Percentiles rank a stretch among this genome's conserved stretches.
These are phyloP conservation scores for Eulimnadia texana DNA, from an alignment of 1,140 invertebrate genomes.

Conservation along the genomic window DNA sequence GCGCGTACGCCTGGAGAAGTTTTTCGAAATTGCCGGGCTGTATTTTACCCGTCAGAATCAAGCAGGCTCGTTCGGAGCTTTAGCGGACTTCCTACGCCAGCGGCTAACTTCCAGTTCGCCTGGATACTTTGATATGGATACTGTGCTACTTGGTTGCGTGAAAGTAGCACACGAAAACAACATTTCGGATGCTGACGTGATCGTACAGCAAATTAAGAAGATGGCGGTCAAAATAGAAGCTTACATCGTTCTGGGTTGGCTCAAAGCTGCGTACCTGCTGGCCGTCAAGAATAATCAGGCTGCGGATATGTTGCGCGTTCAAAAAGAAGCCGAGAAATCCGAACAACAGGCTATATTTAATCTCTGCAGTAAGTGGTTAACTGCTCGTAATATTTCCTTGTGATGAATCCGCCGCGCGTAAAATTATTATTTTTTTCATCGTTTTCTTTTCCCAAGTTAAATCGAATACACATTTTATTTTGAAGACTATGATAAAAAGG, in stretches of 20 bases:
- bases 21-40: neutral
- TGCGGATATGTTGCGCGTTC: constrained; percentile 4
- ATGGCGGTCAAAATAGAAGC: neutral
- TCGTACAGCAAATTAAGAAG: constrained; percentile 4
- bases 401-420: too few species aligned
- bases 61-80: neutral
- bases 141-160: neutral
- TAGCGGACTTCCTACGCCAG: neutral
- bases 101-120: neutral
- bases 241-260: constrained; percentile 7
- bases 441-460: too few species aligned
- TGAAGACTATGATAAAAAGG: too few species aligned
- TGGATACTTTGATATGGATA: constrained; percentile 8
- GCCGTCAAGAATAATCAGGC: constrained; percentile 5
- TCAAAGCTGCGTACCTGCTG: constrained; percentile 13
- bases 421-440: too few species aligned
- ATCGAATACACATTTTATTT: too few species aligned
- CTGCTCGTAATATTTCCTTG: neutral
- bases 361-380: constrained; percentile 10
- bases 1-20: neutral
- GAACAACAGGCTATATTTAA: constrained; percentile 6
- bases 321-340: neutral
- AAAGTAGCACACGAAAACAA: constrained; percentile 1
- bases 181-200: neutral
- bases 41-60: neutral